Conservation (phyloP, 92 coral and sea anemone species). For the Desmophyllum pertusum region DNA sequence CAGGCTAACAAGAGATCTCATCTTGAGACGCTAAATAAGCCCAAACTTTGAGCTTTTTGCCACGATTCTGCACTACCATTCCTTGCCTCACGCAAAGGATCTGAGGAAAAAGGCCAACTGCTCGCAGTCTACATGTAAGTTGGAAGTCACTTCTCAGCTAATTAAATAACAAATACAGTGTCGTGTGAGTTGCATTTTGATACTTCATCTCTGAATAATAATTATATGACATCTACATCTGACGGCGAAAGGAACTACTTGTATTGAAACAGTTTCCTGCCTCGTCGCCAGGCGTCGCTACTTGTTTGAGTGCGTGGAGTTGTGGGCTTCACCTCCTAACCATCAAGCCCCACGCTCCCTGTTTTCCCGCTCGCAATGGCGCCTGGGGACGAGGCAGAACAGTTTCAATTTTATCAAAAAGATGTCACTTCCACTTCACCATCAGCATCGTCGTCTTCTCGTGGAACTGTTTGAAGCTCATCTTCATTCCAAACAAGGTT, state of each 20-base stretch:
- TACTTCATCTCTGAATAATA: not conserved
- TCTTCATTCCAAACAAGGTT: constrained; percentile 88
- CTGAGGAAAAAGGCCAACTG: too few species aligned
- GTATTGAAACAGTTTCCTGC: not conserved
- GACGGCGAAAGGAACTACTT: not conserved
- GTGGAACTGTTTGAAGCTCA: constrained; percentile 58
- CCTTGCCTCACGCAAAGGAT: too few species aligned
- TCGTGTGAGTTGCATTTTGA: not conserved
- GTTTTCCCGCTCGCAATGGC: too few species aligned
- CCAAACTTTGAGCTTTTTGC: not conserved
- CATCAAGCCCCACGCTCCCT: too few species aligned
- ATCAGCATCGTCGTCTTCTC: constrained; percentile 64
- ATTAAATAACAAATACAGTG: not conserved
- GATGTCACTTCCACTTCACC: constrained; percentile 45
- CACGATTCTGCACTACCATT: too few species aligned
- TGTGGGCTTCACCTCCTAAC: too few species aligned
- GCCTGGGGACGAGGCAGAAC: not conserved
- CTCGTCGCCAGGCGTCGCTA: too few species aligned
- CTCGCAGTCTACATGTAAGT: too few species aligned
- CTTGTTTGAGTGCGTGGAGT: too few species aligned
- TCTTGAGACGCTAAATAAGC: too few species aligned
- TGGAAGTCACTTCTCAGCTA: not conserved
- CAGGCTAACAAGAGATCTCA: too few species aligned
- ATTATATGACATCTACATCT: not conserved
- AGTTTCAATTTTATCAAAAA: not conserved